Evolutionary conservation across 2,113 vertebrate genomes (phyloP).

Genomic region (Aldabrachelys gigantea): DNA sequence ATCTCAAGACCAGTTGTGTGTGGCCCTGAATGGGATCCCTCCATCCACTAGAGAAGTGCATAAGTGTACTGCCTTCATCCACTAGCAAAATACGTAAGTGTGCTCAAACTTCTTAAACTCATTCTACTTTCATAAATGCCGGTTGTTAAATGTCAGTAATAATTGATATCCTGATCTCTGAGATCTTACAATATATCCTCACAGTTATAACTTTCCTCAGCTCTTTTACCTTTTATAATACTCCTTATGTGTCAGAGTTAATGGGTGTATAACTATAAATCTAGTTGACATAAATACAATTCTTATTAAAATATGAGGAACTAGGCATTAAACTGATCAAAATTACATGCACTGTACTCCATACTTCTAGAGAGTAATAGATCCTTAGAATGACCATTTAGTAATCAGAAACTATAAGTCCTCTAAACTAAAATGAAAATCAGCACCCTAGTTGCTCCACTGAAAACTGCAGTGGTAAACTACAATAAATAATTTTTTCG

Average conservation of each 20-base stretch:
- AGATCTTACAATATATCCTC: background rate
- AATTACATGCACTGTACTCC: background rate
- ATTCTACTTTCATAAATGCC: background rate
- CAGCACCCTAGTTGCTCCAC: background rate
- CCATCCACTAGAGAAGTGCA: too few relatives aligned
- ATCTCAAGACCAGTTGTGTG: background rate
- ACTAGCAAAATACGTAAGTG: background rate
- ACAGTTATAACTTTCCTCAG: background rate
- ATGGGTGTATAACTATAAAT: background rate
- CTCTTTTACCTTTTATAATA: background rate
- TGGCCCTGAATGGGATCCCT: background rate
- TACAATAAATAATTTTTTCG: background rate
- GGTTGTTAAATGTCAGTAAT: background rate
- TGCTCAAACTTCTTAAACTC: background rate
- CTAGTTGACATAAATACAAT: background rate
- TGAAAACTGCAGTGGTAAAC: background rate
- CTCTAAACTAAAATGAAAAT: background rate
- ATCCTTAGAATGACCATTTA: background rate
- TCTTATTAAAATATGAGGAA: background rate
- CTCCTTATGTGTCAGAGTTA: background rate
- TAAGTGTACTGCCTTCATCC: background rate
- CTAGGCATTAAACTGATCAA: background rate
- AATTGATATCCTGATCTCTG: background rate
- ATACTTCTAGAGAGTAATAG: background rate
- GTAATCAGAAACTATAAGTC: background rate